Evolutionary conservation across 2,113 vertebrate genomes (phyloP).

Genomic region (Brachyhypopomus gauderio): DNA sequence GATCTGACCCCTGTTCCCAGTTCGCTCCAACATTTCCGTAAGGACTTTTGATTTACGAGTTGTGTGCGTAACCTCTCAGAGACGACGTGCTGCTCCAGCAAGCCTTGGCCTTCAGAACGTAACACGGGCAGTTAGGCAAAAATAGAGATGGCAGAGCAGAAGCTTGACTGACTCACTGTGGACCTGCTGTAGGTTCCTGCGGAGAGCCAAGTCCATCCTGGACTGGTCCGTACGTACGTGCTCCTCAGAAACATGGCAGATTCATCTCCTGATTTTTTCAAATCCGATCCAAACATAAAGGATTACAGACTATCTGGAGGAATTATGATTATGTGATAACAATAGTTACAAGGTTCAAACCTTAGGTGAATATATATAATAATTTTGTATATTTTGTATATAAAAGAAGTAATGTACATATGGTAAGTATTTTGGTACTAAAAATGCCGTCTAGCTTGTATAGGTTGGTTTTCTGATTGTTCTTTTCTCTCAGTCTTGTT

Average conservation of each 20-base stretch:
- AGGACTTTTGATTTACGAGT: too few relatives aligned
- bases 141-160: conserved; percentile 7
- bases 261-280: background rate
- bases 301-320: background rate
- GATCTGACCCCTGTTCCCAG: too few relatives aligned
- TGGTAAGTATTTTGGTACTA: conserved; percentile 40
- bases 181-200: too few relatives aligned
- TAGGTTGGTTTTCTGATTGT: background rate
- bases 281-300: background rate
- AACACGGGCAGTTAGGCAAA: background rate
- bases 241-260: background rate
- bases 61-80: too few relatives aligned
- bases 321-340: background rate
- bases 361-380: conserved; percentile 2
- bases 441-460: conserved; percentile 15
- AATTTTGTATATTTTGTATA: conserved; percentile 46
- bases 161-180: background rate
- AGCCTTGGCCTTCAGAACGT: background rate
- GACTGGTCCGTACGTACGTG: background rate
- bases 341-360: background rate
- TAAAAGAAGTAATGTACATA: background rate
- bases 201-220: background rate
- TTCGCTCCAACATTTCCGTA: too few relatives aligned
- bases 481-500: background rate
- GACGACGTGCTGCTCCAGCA: conserved; percentile 6